phyloP scores from a whole-genome alignment of 2,888 invertebrate species.

The Ametastegia equiseti region DNA sequence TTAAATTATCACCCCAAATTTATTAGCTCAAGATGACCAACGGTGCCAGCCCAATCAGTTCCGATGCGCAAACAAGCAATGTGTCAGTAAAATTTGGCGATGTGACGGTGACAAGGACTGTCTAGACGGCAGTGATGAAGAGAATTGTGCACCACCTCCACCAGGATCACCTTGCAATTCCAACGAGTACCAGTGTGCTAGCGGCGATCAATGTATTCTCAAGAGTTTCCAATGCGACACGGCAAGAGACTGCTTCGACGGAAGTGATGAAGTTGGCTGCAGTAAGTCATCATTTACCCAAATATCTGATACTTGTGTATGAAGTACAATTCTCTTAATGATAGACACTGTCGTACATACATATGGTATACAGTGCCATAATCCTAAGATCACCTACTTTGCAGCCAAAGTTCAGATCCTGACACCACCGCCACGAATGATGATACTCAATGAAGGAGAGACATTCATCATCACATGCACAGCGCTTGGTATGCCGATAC shows the following conservation, averaged over 20 bases:
- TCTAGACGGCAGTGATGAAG: constrained; percentile 93
- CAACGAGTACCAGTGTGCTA: constrained; percentile 89
- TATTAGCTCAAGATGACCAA: constrained; percentile 75
- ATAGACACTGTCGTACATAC: too few relatives aligned
- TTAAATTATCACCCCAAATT: constrained; percentile 21
- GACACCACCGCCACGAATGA: constrained; percentile 85
- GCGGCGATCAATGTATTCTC: constrained; percentile 91
- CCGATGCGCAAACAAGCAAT: constrained; percentile 91
- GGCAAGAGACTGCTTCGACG: constrained; percentile 89
- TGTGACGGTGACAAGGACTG: constrained; percentile 97
- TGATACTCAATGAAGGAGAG: constrained; percentile 84
- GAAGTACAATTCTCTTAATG: not conserved
- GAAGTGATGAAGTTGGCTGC: constrained; percentile 90
- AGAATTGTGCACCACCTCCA: constrained; percentile 82
- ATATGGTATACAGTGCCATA: too few relatives aligned
- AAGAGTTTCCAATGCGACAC: constrained; percentile 96
- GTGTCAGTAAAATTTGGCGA: constrained; percentile 94
- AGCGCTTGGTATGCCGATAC: constrained; percentile 93
- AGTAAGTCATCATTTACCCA: constrained; percentile 78
- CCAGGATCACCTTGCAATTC: constrained; percentile 82
- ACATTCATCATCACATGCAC: constrained; percentile 89
- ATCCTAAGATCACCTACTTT: constrained; percentile 50
- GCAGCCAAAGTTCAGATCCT: constrained; percentile 83
- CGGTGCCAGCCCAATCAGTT: constrained; percentile 96
- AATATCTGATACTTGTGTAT: not conserved